Conservation (phyloP, 35 echinoderm and acorn worm genomes). For the Apostichopus japonicus region DNA sequence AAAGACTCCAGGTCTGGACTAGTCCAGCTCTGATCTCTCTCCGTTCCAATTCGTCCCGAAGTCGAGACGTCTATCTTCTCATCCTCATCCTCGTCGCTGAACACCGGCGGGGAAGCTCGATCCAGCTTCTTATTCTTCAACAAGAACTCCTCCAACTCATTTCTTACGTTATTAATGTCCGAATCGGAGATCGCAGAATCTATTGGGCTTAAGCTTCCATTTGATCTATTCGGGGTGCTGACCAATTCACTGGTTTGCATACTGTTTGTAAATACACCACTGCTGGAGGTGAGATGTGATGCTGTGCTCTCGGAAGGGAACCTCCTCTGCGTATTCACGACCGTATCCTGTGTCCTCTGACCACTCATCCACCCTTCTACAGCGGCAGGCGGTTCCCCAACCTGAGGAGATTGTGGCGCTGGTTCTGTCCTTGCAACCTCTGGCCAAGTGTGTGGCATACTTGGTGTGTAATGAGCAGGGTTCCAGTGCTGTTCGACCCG, state of each 20-base stretch:
- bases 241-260: slow-evolving; percentile 35
- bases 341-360: not conserved
- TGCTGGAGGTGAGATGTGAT: slow-evolving; percentile 61
- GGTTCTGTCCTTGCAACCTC: not conserved
- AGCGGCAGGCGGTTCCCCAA: not conserved
- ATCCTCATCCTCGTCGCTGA: not conserved
- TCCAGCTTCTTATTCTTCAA: not conserved
- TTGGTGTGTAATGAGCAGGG: not conserved
- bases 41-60: not conserved
- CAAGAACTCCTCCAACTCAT: not conserved
- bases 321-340: not conserved
- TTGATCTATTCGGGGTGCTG: slow-evolving; percentile 13
- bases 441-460: not conserved
- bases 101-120: not conserved
- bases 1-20: slow-evolving; percentile 67
- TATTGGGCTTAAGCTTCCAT: not conserved
- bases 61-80: slow-evolving; percentile 35
- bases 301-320: slow-evolving; percentile 51
- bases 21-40: not conserved
- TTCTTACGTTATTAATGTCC: slow-evolving; percentile 2
- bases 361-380: not conserved
- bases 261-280: slow-evolving; percentile 69
- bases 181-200: slow-evolving; percentile 16
- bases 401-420: not conserved
- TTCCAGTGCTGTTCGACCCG: slow-evolving; percentile 30